A percentile compares a stretch with the other conserved stretches of the same genome.
Evolutionary conservation across 2,797 vertebrate genomes (phyloP).

Genomic region (Cheirogaleus major): DNA sequence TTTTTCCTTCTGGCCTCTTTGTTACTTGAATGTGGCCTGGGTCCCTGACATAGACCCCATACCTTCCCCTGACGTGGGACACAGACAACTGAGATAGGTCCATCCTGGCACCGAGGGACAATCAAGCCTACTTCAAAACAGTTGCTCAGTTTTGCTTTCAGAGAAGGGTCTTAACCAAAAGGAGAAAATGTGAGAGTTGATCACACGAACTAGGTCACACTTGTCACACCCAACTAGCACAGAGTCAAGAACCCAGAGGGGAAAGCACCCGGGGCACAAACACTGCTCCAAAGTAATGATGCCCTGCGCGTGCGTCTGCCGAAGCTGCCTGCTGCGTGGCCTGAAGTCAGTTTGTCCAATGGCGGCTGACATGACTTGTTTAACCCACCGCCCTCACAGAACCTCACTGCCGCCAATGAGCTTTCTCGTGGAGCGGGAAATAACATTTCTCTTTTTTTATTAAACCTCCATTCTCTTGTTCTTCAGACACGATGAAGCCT

Average conservation of each 20-base stretch:
- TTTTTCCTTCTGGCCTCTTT: background rate
- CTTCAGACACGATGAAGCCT: background rate
- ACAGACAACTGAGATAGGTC: background rate
- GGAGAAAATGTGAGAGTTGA: background rate
- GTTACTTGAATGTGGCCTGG: background rate
- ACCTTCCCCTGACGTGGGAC: too few relatives aligned
- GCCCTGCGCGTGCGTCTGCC: background rate
- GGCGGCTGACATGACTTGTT: background rate
- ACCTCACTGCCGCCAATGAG: background rate
- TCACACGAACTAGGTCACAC: background rate
- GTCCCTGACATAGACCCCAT: background rate
- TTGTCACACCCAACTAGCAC: background rate
- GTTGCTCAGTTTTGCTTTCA: background rate
- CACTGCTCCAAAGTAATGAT: background rate
- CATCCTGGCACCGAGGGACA: background rate
- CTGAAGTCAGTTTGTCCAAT: background rate
- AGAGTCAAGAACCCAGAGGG: background rate
- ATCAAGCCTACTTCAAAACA: background rate
- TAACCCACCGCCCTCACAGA: background rate
- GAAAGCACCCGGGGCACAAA: background rate
- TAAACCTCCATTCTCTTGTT: background rate
- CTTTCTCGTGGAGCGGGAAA: background rate
- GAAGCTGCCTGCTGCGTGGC: background rate
- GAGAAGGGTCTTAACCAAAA: background rate
- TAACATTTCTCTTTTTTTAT: background rate